Base-by-base conservation (phyloP, 1,140 invertebrate species). In the Radopholus similis region DNA sequence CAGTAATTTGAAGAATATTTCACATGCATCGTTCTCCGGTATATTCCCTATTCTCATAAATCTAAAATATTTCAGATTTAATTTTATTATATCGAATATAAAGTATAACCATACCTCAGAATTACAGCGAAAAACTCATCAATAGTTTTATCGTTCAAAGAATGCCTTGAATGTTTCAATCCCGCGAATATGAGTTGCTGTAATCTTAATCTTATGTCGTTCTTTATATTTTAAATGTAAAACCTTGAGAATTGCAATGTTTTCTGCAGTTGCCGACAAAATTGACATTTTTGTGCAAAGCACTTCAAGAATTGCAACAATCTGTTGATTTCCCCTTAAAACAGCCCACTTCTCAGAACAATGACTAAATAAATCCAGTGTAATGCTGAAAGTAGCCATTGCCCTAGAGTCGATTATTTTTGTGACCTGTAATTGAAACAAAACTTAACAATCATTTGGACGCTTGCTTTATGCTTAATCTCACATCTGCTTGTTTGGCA, bases 201-300 rank as follows among this genome's bases (percentile, higher is more conserved):
- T 54, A 26, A 21, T 11, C 6, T 40, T 56, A 66, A 42, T n/a
- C n/a, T n/a, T 3, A 15, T 6, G 9, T 53, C 66, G 6, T 2
- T 23, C 4, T 9, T 8, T 55, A 18, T 64, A 38, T 30, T 21
- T 9, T 15, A 51, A 66, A 1, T 4, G 9, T 23, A 65, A 53
- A 13, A 71, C 72, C 65, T 55, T 26, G 13, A 71, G 32, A 18
- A 23, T 21, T 42, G 28, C 40, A 38, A 68, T 68, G 6, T 40
- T 18, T 34, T 30, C 37, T 15, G 11, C 15, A 21, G 70, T 64
- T 3, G 54, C 70, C 13, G 71, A 30, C 13, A 56, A 65, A 55
- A 47, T 38, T 35, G 28, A n/a, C n/a, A 72, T 73, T 65, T 73
- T 73, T 18, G 38, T 49, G 60, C 74, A 73, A 23, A 73, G 55